Conservation (phyloP, 2,113 vertebrate genomes). For the Psettodes erumei region DNA sequence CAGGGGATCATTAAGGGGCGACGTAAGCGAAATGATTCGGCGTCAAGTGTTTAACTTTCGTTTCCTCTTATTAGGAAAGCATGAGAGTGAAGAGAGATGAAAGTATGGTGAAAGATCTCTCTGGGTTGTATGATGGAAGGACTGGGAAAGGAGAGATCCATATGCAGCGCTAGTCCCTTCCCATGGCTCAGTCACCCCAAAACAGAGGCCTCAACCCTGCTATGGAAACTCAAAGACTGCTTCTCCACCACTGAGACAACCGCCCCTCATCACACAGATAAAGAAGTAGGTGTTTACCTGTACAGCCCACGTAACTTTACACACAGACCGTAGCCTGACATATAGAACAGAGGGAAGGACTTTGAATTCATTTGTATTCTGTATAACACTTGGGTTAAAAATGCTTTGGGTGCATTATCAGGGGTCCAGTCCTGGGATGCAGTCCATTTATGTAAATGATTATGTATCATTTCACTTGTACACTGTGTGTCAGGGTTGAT, state of each 20-base stretch:
- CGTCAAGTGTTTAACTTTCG: constrained; percentile 15
- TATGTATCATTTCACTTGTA: not conserved
- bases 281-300: constrained; percentile 81
- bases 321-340: too few species aligned
- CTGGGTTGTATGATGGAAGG: constrained; percentile 91
- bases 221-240: constrained; percentile 94
- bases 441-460: not conserved
- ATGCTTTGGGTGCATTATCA: not conserved
- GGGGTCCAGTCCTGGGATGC: too few species aligned
- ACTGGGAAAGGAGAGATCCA: constrained; percentile 85
- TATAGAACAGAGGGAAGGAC: not conserved
- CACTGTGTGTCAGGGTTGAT: not conserved
- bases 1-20: not conserved
- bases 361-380: not conserved
- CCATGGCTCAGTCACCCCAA: constrained; percentile 88
- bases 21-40: fast-evolving
- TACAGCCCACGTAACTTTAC: not conserved
- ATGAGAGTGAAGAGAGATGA: constrained; percentile 88
- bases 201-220: constrained; percentile 87
- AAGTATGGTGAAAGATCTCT: constrained; percentile 87
- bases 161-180: constrained; percentile 81
- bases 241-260: constrained; percentile 88
- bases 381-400: not conserved
- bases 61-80: constrained; percentile 79
- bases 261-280: constrained; percentile 78